A percentile compares a stretch with the other conserved stretches of the same genome.
phyloP scores from a whole-genome alignment of 30 jellyfish, hydroid and myxozoan species.

The Hydractinia symbiolongicarpus region DNA sequence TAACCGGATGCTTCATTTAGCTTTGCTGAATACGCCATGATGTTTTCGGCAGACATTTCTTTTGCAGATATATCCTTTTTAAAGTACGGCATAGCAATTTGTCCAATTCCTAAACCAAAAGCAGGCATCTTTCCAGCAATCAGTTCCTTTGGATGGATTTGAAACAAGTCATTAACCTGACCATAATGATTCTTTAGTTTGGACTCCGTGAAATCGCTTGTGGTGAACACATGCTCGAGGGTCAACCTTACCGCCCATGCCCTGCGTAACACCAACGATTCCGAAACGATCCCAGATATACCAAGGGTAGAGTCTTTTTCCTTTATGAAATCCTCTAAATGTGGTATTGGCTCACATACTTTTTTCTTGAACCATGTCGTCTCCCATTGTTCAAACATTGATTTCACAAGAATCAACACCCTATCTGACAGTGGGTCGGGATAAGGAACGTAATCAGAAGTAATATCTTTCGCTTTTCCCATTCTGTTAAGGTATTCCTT shows the following conservation, averaged over 20 bases:
- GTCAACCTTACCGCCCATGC: conserved; percentile 15
- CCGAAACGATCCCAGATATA: background rate
- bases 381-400: conserved; percentile 31
- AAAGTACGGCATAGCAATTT: conserved; percentile 28
- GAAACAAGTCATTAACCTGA: conserved; percentile 13
- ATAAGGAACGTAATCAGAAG: conserved; percentile 11
- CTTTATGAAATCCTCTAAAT: background rate
- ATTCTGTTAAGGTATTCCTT: conserved; percentile 24
- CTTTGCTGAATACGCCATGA: conserved; percentile 17
- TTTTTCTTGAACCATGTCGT: conserved; percentile 30
- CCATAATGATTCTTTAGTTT: conserved; percentile 19
- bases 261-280: background rate
- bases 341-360: conserved; percentile 28
- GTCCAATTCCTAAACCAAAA: conserved; percentile 32
- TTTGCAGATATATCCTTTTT: background rate
- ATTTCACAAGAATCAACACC: conserved; percentile 6
- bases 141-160: conserved; percentile 15
- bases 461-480: background rate
- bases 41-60: conserved; percentile 19
- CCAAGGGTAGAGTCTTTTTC: background rate
- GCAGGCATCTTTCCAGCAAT: conserved; percentile 33
- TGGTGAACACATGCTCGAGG: conserved; percentile 9
- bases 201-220: conserved; percentile 18
- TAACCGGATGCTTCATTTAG: conserved; percentile 22
- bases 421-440: conserved; percentile 28